A percentile compares a stretch with the other conserved stretches of the same genome.
Conservation (phyloP, 2,113 vertebrate genomes). For the Ploceus nigricollis region DNA sequence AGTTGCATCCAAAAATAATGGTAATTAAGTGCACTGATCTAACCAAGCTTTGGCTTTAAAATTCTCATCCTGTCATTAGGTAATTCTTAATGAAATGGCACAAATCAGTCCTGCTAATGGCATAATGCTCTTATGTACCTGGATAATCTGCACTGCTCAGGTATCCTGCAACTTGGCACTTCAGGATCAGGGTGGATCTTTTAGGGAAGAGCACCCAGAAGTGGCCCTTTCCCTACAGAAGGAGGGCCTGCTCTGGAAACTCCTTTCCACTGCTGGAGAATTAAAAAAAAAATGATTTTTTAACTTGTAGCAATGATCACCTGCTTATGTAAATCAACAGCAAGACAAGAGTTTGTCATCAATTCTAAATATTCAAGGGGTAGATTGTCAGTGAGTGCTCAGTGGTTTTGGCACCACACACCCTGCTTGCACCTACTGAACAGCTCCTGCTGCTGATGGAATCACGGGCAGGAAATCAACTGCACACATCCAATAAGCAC, state of each 20-base stretch:
- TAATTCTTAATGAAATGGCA: neutral
- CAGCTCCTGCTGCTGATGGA: neutral
- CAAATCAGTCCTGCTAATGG: neutral
- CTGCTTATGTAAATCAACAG: neutral
- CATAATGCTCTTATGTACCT: neutral
- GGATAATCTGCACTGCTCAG: neutral
- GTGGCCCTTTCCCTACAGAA: neutral
- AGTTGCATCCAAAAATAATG: neutral
- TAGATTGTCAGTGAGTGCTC: neutral
- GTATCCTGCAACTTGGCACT: neutral
- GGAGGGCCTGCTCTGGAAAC: neutral
- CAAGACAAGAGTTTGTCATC: neutral
- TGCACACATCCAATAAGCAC: neutral
- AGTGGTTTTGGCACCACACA: neutral
- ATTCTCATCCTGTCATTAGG: neutral
- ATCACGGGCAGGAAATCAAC: neutral
- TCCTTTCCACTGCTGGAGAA: neutral
- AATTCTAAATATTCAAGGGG: neutral
- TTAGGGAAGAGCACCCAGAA: neutral
- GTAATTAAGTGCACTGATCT: neutral
- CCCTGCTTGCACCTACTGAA: neutral
- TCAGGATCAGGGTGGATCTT: neutral
- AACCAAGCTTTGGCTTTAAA: neutral
- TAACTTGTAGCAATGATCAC: neutral
- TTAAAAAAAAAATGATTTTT: neutral